Base-by-base conservation (phyloP, 2,888 invertebrate genomes). In the Drosophila paramelanica region DNA sequence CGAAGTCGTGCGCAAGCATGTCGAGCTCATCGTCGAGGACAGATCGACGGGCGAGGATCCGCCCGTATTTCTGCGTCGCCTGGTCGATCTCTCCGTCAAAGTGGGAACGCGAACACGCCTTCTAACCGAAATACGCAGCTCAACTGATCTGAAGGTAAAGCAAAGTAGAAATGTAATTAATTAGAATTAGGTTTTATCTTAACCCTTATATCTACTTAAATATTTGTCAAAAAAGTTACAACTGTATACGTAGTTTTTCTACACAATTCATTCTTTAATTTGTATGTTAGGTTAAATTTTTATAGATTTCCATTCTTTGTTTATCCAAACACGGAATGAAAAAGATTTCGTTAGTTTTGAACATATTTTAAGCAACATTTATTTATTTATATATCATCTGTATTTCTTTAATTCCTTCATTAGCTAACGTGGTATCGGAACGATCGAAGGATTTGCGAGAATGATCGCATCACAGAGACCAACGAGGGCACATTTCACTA, bases 351-450 rank as follows among this genome's bases (percentile, higher is more conserved):
- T 20, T 20, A 20, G 2, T 20, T 20, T 20, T 20, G 2, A 1
- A 3, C 20, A 20, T 3, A 20, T 20, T 20, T 20, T 20, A 20
- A 20, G 20, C 20, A 20, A 20, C 1, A 20, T 20, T 17, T 17
- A 17, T 1, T 17, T 1, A 17, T 17, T 17, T 17, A 17, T 17
- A 1, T 17, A 20, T 23, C 4, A 23, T 23, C 3, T 23, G 23
- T 3, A 10, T 31, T 8, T 10, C 2, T 10, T 31, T 31, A 2
- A 20, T 39, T 46, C 2, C 8, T 43, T 43, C 39, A 46, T 36
- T 61, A 98, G 97, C 95, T 98, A 79, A 96, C 96, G 86, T 98
- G 98, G 97, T 96, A 95, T 91, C 95, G 96, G 87, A 97, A 98
- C 92, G 96, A 97, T 91, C 94, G 95, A 41, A 94, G 95, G 53